Percentiles rank a stretch among this genome's conserved stretches.
phyloP scores from a whole-genome alignment of 2,113 vertebrate species.

The Sinocyclocheilus anshuiensis region DNA sequence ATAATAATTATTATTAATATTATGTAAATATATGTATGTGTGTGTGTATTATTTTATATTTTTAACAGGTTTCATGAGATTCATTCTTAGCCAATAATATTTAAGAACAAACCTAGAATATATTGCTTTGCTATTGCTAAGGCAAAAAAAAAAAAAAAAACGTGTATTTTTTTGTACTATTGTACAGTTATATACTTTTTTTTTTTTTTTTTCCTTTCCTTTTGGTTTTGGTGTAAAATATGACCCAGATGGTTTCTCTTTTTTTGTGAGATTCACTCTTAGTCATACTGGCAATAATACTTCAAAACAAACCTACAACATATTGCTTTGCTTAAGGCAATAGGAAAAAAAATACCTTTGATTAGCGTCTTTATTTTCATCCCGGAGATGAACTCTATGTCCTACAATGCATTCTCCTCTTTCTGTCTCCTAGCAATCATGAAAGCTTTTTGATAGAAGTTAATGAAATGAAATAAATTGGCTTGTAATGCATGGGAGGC shows the following conservation, averaged over 20 bases:
- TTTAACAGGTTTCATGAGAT: neutral
- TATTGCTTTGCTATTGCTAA: neutral
- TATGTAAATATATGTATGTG: no score
- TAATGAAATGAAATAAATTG: slow-evolving; percentile 54
- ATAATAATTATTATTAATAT: neutral
- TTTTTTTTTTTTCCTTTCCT: neutral
- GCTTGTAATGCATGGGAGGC: slow-evolving; percentile 54
- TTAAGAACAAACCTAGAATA: neutral
- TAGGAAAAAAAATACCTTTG: neutral
- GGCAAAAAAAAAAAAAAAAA: slow-evolving; percentile 13
- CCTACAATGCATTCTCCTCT: slow-evolving; percentile 42
- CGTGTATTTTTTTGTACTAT: neutral
- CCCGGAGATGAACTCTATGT: slow-evolving; percentile 29
- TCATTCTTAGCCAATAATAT: neutral
- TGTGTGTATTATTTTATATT: no score
- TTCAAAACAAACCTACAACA: neutral
- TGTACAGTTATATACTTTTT: no score
- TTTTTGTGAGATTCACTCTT: neutral
- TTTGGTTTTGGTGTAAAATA: neutral
- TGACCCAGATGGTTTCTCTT: neutral
- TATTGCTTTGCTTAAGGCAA: neutral
- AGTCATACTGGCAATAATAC: neutral
- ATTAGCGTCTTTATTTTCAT: slow-evolving; percentile 47
- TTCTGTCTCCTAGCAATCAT: slow-evolving; percentile 35
- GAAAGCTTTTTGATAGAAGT: slow-evolving; percentile 35